phyloP scores from a whole-genome alignment of 1,140 invertebrate species.

The Drosophila arawakana region DNA sequence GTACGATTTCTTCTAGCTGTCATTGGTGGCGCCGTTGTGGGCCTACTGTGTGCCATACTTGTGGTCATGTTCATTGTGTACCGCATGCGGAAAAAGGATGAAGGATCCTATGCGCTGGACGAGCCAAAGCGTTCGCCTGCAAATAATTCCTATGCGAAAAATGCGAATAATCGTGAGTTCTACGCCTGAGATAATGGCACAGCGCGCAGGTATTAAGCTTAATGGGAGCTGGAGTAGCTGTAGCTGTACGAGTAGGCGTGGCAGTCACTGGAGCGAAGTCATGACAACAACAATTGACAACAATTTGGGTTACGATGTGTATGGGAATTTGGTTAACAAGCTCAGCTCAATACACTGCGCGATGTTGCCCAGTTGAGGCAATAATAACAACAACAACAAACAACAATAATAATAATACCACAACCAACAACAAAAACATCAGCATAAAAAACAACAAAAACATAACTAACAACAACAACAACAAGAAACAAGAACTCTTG shows the following conservation, averaged over 20 bases:
- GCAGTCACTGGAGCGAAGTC: slow-evolving; percentile 23
- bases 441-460: slow-evolving; percentile 27
- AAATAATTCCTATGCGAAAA: slow-evolving; percentile 94
- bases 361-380: slow-evolving; percentile 37
- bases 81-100: slow-evolving; percentile 99
- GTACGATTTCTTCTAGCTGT: slow-evolving; percentile 89
- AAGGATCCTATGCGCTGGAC: slow-evolving; percentile 98
- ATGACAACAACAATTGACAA: slow-evolving; percentile 41
- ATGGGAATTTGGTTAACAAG: slow-evolving; percentile 24
- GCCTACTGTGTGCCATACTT: slow-evolving; percentile 97
- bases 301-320: slow-evolving; percentile 14
- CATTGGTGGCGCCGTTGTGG: slow-evolving; percentile 98
- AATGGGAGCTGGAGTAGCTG: slow-evolving; percentile 3
- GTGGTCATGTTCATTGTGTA: slow-evolving; percentile 99
- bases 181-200: slow-evolving; percentile 92
- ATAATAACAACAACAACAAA: slow-evolving; percentile 34
- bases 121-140: slow-evolving; percentile 97
- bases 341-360: slow-evolving; percentile 76
- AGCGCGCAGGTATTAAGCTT: slow-evolving; percentile 79
- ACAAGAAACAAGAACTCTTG: slow-evolving; percentile 55
- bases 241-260: slow-evolving; percentile 10
- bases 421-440: slow-evolving; percentile 9
- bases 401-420: slow-evolving; percentile 15
- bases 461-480: slow-evolving; percentile 32
- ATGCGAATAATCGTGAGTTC: slow-evolving; percentile 95